A percentile compares a stretch with the other conserved stretches of the same genome.
phyloP scores from a whole-genome alignment of 1,140 invertebrate species.

The Oncopodura yosiiana region DNA sequence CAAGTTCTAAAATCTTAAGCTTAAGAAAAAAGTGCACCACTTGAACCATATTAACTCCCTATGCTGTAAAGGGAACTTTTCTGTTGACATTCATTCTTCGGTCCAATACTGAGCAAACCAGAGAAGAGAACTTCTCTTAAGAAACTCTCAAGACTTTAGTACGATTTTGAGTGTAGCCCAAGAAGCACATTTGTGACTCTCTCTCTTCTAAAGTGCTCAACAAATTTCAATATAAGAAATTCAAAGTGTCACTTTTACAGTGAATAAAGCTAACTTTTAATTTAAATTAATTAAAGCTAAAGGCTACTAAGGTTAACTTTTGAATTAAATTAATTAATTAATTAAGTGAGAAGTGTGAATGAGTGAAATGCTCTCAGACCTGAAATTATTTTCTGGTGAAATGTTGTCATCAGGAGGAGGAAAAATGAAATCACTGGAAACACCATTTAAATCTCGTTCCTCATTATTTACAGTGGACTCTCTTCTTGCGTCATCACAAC shows the following conservation, averaged over 20 bases:
- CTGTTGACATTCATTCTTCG: constrained; percentile 25
- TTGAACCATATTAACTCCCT: background rate
- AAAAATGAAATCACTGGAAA: constrained; percentile 2
- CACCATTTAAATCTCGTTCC: constrained; percentile 18
- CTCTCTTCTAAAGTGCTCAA: background rate
- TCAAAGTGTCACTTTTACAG: background rate
- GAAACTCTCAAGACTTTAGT: background rate
- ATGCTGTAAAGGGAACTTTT: no score
- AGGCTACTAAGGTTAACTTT: background rate
- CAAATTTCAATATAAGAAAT: background rate
- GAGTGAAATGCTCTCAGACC: constrained; percentile 26
- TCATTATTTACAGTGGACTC: constrained; percentile 34
- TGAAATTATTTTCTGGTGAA: constrained; percentile 3
- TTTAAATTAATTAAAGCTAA: background rate
- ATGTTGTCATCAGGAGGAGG: background rate
- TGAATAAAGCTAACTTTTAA: background rate
- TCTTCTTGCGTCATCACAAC: constrained; percentile 25
- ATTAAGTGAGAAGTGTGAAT: background rate
- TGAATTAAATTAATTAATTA: background rate
- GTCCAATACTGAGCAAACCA: background rate
- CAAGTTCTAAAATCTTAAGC: background rate
- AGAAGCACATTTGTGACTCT: background rate
- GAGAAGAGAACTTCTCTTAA: background rate
- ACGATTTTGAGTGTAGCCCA: background rate
- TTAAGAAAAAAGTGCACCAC: no score